Percentiles rank a stretch among this genome's conserved stretches.
phyloP scores from a whole-genome alignment of 2,888 invertebrate genomes.

The Noctua janthe region DNA sequence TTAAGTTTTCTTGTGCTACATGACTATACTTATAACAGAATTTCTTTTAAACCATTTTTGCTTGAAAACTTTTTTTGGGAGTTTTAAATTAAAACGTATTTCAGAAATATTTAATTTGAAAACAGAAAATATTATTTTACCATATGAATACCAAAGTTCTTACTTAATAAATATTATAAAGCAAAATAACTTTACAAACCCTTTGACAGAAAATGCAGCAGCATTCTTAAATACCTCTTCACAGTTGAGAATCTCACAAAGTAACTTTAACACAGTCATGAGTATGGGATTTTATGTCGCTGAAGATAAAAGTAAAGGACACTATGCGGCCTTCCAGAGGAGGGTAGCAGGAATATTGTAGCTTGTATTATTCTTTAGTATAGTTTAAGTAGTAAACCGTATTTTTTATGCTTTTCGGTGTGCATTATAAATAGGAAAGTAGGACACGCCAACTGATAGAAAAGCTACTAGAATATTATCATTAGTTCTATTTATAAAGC shows the following conservation, averaged over 20 bases:
- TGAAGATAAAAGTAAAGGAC: constrained; percentile 14
- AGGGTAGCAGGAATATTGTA: neutral
- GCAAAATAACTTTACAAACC: neutral
- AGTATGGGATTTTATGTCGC: constrained; percentile 13
- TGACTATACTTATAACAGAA: neutral
- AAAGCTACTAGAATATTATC: neutral
- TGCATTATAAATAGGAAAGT: neutral
- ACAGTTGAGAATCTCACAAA: constrained; percentile 1
- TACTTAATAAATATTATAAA: neutral
- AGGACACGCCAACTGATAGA: neutral
- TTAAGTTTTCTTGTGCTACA: constrained; percentile 37
- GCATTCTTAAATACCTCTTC: neutral
- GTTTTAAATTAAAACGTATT: neutral
- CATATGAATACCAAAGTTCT: neutral
- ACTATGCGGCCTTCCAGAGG: neutral
- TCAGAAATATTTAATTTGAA: neutral
- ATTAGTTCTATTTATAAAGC: neutral
- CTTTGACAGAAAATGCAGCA: constrained; percentile 6
- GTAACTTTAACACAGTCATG: neutral
- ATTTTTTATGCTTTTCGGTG: neutral
- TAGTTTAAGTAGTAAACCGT: neutral
- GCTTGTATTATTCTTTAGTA: neutral
- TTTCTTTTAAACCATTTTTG: constrained; percentile 6
- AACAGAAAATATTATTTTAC: neutral
- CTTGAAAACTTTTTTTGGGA: neutral